Conservation (phyloP, 53 echinoderm and acorn worm species). For the Apostichopus leukothele region DNA sequence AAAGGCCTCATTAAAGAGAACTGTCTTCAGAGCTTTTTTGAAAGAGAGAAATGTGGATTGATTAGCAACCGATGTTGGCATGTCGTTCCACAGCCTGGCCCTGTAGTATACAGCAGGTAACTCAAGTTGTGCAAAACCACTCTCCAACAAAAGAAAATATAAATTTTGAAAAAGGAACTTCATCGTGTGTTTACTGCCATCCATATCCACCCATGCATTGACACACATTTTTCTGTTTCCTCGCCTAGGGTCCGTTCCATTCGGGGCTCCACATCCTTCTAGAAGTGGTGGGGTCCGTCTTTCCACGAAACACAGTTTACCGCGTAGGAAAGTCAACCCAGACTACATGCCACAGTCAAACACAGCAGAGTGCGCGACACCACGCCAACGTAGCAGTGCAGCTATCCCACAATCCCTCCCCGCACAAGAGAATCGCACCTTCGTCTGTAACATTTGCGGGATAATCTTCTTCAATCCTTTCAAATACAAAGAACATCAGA, state of each 20-base stretch:
- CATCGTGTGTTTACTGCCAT: too few relatives aligned
- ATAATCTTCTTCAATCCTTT: not conserved
- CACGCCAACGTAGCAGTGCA: not conserved
- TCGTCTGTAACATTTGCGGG: not conserved
- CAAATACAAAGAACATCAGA: not conserved
- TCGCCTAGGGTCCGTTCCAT: slow-evolving; percentile 16
- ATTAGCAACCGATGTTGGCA: too few relatives aligned
- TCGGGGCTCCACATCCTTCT: slow-evolving; percentile 19
- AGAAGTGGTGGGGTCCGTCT: not conserved
- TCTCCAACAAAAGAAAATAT: too few relatives aligned
- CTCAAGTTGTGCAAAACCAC: too few relatives aligned
- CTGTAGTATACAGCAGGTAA: too few relatives aligned
- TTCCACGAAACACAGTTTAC: not conserved
- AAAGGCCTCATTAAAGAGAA: too few relatives aligned
- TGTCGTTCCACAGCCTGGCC: too few relatives aligned
- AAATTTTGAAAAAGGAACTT: too few relatives aligned
- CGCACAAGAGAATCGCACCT: not conserved
- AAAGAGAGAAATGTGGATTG: too few relatives aligned
- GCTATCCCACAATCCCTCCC: not conserved
- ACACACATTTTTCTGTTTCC: slow-evolving; percentile 24
- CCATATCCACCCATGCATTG: too few relatives aligned
- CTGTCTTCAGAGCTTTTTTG: too few relatives aligned
- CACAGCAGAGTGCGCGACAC: not conserved
- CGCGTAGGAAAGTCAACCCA: not conserved
- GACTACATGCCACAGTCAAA: not conserved